A percentile compares a stretch with the other conserved stretches of the same genome.
Evolutionary conservation across 2,113 vertebrate species (phyloP).

Genomic region (Stigmatopora argus): DNA sequence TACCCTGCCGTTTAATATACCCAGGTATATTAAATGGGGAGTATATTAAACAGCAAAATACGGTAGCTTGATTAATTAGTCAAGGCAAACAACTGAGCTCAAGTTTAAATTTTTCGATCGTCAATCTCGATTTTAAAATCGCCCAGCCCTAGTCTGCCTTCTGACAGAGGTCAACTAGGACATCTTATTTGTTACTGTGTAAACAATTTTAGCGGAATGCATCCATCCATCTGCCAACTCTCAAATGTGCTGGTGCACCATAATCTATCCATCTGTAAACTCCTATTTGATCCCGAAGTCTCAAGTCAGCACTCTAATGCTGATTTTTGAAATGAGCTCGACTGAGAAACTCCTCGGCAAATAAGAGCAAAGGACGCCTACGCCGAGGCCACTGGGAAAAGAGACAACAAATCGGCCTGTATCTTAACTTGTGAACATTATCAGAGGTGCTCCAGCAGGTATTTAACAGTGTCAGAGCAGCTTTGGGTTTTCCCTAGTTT

Average conservation of each 20-base stretch:
- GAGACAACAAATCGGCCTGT: conserved; percentile 7
- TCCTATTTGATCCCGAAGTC: neutral
- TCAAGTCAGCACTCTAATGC: neutral
- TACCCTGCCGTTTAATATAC: too few relatives aligned
- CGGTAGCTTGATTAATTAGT: too few relatives aligned
- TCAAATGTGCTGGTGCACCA: neutral
- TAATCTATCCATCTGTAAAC: neutral
- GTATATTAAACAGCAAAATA: too few relatives aligned
- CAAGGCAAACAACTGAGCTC: too few relatives aligned
- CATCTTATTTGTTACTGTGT: too few relatives aligned
- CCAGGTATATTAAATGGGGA: too few relatives aligned
- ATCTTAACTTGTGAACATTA: conserved; percentile 1
- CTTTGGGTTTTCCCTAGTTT: conserved; percentile 19
- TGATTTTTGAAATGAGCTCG: conserved; percentile 3
- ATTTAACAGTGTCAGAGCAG: conserved; percentile 4
- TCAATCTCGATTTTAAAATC: too few relatives aligned
- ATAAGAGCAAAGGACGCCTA: conserved; percentile 4
- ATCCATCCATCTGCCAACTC: neutral
- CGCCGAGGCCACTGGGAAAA: conserved; percentile 1
- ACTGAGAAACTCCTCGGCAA: conserved; percentile 1
- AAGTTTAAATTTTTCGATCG: too few relatives aligned
- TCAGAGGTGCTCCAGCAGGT: conserved; percentile 11
- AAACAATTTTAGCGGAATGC: too few relatives aligned
- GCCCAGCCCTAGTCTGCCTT: neutral
- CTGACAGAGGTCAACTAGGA: neutral